phyloP scores from a whole-genome alignment of 2,113 vertebrate species.

The Pterocles orientalis region DNA sequence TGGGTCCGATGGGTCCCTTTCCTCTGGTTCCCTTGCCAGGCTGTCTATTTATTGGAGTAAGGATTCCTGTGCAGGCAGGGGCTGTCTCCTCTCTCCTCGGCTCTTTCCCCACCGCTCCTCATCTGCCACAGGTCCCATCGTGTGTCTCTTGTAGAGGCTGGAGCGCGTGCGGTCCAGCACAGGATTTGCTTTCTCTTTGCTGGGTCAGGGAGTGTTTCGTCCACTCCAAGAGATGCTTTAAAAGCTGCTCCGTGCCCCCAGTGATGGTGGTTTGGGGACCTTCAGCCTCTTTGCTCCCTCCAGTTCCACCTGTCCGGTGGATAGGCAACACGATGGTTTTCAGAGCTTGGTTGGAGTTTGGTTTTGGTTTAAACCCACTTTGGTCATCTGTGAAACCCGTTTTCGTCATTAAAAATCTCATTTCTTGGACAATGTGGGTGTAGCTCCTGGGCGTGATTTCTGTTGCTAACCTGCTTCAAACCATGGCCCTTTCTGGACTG shows the following conservation, averaged over 20 bases:
- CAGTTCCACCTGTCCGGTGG: neutral
- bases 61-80: neutral
- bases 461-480: neutral
- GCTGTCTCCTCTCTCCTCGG: neutral
- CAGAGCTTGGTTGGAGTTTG: neutral
- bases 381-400: rapidly evolving
- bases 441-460: neutral
- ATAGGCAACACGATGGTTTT: neutral
- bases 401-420: neutral
- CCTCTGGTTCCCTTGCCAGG: neutral
- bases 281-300: neutral
- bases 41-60: neutral
- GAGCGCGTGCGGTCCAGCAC: rapidly evolving
- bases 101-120: neutral
- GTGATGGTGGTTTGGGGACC: neutral
- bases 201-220: neutral
- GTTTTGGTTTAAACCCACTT: neutral
- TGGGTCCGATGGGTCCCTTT: neutral
- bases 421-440: neutral
- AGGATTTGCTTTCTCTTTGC: neutral
- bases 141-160: neutral
- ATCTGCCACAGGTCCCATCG: neutral
- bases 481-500: neutral
- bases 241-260: neutral
- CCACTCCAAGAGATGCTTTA: neutral